phyloP scores from a whole-genome alignment of 2,888 invertebrate genomes.

The Trisateles emortualis region DNA sequence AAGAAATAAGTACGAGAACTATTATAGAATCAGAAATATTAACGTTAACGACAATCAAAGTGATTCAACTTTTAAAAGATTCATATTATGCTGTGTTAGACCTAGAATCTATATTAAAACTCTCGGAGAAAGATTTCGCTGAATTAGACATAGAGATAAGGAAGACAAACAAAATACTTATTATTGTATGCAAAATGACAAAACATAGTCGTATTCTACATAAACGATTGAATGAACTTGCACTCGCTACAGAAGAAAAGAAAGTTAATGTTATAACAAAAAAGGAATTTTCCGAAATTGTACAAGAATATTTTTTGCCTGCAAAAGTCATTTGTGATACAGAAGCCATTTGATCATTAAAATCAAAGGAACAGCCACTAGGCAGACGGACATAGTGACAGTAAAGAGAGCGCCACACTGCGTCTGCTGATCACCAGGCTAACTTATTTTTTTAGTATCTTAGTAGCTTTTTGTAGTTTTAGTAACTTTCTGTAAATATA shows the following conservation, averaged over 20 bases:
- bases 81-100: too few species aligned
- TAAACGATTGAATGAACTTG: slow-evolving; percentile 2
- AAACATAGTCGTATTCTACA: background rate
- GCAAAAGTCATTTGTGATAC: too few species aligned
- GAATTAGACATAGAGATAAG: background rate
- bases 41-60: slow-evolving; percentile 3
- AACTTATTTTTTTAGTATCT: too few species aligned
- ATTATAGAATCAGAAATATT: slow-evolving; percentile 12
- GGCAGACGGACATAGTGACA: too few species aligned
- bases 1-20: background rate
- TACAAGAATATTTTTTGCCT: background rate
- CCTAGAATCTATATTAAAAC: too few species aligned
- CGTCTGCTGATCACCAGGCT: too few species aligned
- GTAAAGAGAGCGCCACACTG: too few species aligned
- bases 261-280: slow-evolving; percentile 3
- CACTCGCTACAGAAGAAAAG: slow-evolving; percentile 3
- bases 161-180: slow-evolving; percentile 8
- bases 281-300: too few species aligned
- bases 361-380: too few species aligned
- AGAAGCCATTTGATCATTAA: too few species aligned
- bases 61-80: background rate
- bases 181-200: slow-evolving; percentile 5
- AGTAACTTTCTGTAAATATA: too few species aligned
- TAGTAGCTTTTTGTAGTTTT: too few species aligned
- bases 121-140: background rate